A percentile compares a stretch with the other conserved stretches of the same genome.
Evolutionary conservation across 2,888 invertebrate species (phyloP).

Genomic region (Allolobophora icterica): DNA sequence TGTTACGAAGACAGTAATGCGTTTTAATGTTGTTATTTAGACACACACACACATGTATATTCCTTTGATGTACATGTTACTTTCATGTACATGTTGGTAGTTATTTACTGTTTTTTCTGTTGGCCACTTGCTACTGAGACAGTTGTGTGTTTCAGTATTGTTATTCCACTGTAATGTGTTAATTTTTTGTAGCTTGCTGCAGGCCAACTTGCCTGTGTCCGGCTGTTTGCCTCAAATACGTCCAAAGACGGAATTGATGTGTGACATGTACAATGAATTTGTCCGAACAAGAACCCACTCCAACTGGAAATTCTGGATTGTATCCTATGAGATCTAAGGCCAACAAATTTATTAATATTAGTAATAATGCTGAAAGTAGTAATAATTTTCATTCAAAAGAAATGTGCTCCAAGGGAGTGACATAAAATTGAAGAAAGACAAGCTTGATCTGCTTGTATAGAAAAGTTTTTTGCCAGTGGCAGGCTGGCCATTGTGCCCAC

Average conservation of each 20-base stretch:
- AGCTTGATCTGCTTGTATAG: background rate
- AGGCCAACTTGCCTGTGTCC: slow-evolving; percentile 7
- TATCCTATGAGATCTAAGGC: slow-evolving; percentile 2
- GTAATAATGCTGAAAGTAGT: background rate
- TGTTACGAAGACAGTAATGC: background rate
- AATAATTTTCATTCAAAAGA: background rate
- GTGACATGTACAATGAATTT: background rate
- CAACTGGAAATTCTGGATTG: slow-evolving; percentile 28
- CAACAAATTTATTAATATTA: background rate
- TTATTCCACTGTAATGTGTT: background rate
- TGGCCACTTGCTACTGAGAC: background rate
- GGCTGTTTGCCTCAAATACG: background rate
- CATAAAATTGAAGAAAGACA: background rate
- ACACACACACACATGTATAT: too few relatives aligned
- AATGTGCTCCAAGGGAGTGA: background rate
- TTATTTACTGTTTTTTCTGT: background rate
- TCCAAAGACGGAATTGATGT: slow-evolving; percentile 5
- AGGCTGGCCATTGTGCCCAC: background rate
- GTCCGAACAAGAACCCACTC: slow-evolving; percentile 9
- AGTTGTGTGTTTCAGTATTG: background rate
- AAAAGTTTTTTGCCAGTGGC: background rate
- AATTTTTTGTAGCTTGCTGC: background rate
- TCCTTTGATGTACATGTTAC: too few relatives aligned
- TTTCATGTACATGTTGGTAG: background rate
- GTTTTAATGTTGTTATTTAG: background rate